phyloP scores from a whole-genome alignment of 2,888 invertebrate genomes.

The Aphidius colemani region DNA sequence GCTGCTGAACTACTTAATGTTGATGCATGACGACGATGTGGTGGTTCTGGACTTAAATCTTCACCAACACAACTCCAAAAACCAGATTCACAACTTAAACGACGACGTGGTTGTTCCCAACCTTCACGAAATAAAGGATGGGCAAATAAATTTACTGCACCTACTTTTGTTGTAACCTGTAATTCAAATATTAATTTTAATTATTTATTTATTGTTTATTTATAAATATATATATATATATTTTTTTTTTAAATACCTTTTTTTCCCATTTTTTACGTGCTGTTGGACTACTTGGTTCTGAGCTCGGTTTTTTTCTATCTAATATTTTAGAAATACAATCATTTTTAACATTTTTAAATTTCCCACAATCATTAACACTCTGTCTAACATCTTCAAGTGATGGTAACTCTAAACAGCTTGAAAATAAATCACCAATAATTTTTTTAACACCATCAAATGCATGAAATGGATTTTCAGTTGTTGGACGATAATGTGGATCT shows the following conservation, averaged over 20 bases:
- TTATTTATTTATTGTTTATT: too few species aligned
- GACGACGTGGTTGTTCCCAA: constrained; percentile 65
- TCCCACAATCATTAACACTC: constrained; percentile 62
- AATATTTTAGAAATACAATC: constrained; percentile 56
- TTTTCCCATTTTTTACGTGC: constrained; percentile 58
- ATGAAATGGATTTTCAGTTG: constrained; percentile 73
- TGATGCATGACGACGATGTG: constrained; percentile 56
- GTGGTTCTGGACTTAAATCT: constrained; percentile 66
- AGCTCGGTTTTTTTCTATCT: constrained; percentile 55
- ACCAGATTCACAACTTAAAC: constrained; percentile 87
- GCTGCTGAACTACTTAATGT: constrained; percentile 62
- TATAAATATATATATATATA: too few species aligned
- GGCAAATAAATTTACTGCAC: constrained; percentile 65
- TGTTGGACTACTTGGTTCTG: constrained; percentile 57
- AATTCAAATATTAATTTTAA: constrained; percentile 6
- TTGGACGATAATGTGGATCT: constrained; percentile 80
- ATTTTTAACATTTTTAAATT: constrained; percentile 54
- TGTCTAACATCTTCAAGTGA: constrained; percentile 66
- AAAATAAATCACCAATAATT: constrained; percentile 76
- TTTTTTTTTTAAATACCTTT: too few species aligned
- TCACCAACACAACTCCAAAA: constrained; percentile 88
- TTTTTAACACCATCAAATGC: constrained; percentile 78
- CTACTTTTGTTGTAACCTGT: constrained; percentile 60
- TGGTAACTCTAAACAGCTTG: constrained; percentile 78
- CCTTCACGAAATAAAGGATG: constrained; percentile 64